Percentiles rank a stretch among this genome's conserved stretches.
Evolutionary conservation across 1,140 invertebrate species (phyloP).

Genomic region (Pseudomyrmex concolor): DNA sequence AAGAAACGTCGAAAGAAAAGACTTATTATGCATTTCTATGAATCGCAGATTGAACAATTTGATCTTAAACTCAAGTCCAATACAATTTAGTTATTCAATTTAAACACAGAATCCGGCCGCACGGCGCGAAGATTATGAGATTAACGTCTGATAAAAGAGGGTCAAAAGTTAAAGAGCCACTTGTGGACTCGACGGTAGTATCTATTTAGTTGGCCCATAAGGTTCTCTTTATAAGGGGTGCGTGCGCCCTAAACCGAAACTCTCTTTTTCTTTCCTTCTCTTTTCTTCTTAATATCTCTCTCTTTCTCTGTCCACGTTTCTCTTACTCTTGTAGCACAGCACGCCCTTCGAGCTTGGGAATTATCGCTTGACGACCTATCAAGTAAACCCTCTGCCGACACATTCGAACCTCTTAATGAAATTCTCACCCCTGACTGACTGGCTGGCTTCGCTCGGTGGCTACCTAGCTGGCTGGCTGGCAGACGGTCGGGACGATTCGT

Average conservation of each 20-base stretch:
- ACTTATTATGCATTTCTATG: background rate
- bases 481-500: constrained; percentile 79
- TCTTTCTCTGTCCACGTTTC: constrained; percentile 68
- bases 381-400: constrained; percentile 84
- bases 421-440: constrained; percentile 86
- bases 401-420: constrained; percentile 87
- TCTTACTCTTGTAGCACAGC: constrained; percentile 66
- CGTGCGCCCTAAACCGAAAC: constrained; percentile 77
- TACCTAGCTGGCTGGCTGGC: constrained; percentile 79
- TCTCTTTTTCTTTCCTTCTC: constrained; percentile 70
- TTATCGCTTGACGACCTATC: constrained; percentile 86
- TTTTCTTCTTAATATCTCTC: constrained; percentile 63
- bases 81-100: constrained; percentile 59
- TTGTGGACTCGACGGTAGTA: constrained; percentile 85
- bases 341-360: constrained; percentile 82
- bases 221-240: constrained; percentile 84
- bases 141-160: constrained; percentile 84
- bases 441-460: constrained; percentile 81
- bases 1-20: background rate
- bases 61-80: constrained; percentile 17
- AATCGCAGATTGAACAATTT: background rate
- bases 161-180: constrained; percentile 86
- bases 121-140: constrained; percentile 80
- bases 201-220: constrained; percentile 86
- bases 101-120: constrained; percentile 42